Evolutionary conservation across 2,888 invertebrate species (phyloP), one percentile per base, ranked within the genome.

Genomic region (Agriotes lineatus): DNA sequence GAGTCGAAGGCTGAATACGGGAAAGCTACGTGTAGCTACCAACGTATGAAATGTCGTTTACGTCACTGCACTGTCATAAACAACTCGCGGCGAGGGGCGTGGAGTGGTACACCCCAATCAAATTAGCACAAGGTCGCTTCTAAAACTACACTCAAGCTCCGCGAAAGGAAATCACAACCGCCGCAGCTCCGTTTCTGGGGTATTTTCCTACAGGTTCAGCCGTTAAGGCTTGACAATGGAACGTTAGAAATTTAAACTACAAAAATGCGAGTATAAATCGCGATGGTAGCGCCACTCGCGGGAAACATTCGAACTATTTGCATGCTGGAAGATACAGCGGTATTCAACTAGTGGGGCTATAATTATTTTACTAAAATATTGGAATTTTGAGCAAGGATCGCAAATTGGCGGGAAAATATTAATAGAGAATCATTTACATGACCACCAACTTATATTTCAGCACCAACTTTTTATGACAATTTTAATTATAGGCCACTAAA

Each of bases 31-130:
- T 59, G 59, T 45, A 12, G 16, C 44, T 33, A 18, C 19, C 9
- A 25, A 59, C 45, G 59, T 45, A 44, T 12, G 25, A 45, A 59
- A 59, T 25, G 45, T 59, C 45, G 30, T 30, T 57, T 45, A 18
- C 59, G 59, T 59, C 59, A 59, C 59, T 19, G 39, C 35, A 39
- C 57, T 37, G 37, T 39, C 57, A 44, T 44, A 59, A 45, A 57
- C 57, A 57, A 57, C 39, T 20, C 6, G 14, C 25, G 22, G 4
- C 57, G 10, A 45, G 59, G 45, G 59, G 59, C 59, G 59, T 59
- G 59, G 59, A 45, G 16, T 42, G 12, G 7, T 19, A 19, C 1
- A 18, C 18, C n/a, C 12, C 3, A 25, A 25, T 50, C 19, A 25
- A 50, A 50, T 10, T 20, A 14, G 20, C 50, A 20, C 30, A n/a